These are phyloP conservation scores for Orchesellides sinensis DNA, from an alignment of 2,888 invertebrate genomes.

Conservation along the genomic window DNA sequence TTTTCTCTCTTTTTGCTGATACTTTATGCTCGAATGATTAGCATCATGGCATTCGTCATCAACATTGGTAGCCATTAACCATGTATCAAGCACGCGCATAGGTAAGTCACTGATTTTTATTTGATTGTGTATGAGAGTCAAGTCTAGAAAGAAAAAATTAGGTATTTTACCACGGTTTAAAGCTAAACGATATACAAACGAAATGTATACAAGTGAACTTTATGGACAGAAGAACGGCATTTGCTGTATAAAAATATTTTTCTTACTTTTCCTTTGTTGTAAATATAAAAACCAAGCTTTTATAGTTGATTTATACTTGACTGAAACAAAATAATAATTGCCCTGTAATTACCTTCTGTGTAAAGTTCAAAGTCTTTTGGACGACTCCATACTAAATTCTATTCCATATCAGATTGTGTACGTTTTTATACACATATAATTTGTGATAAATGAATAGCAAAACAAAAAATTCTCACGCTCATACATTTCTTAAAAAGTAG, in stretches of 20 bases:
- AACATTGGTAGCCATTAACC: background rate
- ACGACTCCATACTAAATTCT: background rate
- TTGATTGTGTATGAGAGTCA: background rate
- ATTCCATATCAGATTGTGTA: background rate
- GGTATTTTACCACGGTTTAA: background rate
- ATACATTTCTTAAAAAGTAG: background rate
- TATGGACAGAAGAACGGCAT: background rate
- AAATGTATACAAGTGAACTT: background rate
- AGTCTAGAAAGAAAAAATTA: background rate
- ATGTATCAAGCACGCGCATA: background rate
- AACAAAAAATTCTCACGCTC: constrained; percentile 44
- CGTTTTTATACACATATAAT: background rate
- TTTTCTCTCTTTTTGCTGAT: background rate
- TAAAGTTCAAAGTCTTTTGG: constrained; percentile 47
- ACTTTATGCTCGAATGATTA: background rate
- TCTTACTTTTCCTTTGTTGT: background rate
- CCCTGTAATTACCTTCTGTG: constrained; percentile 11
- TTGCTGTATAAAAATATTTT: background rate
- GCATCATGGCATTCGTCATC: too few relatives aligned
- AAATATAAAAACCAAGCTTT: background rate
- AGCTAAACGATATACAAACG: too few relatives aligned
- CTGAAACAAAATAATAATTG: background rate
- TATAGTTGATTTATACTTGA: background rate
- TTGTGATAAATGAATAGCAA: constrained; percentile 13
- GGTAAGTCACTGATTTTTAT: background rate